Conservation (phyloP, 1,140 invertebrate genomes). For the Paraescarpia echinospica region DNA sequence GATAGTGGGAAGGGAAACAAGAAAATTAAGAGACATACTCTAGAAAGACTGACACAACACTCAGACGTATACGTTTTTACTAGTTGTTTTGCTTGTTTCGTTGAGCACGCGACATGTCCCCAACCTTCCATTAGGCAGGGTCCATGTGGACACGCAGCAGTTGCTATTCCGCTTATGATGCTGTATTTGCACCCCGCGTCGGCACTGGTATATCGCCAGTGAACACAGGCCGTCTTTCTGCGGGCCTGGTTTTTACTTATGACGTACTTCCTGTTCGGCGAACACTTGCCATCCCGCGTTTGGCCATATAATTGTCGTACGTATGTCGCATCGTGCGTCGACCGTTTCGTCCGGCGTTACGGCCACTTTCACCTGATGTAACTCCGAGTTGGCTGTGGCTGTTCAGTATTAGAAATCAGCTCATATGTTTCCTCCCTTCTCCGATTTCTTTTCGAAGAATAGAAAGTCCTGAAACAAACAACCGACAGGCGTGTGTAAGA, state of each 20-base stretch:
- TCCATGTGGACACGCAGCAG: no score
- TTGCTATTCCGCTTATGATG: no score
- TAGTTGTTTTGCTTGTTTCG: not conserved
- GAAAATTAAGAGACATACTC: no score
- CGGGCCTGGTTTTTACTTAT: no score
- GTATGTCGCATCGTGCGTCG: not conserved
- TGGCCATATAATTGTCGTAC: no score
- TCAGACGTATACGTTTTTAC: not conserved
- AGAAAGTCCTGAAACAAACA: not conserved
- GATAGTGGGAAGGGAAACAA: no score
- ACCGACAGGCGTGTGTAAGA: not conserved
- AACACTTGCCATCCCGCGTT: no score
- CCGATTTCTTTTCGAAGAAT: not conserved
- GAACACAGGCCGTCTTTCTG: no score
- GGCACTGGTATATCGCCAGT: no score
- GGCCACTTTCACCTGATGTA: not conserved
- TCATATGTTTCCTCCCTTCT: not conserved
- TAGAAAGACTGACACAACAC: not conserved
- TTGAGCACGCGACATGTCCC: not conserved
- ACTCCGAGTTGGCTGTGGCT: not conserved
- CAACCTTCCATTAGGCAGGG: no score
- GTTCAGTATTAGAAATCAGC: not conserved
- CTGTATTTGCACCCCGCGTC: no score
- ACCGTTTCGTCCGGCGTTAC: not conserved
- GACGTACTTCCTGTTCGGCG: no score